Conservation (phyloP, 2,797 vertebrate genomes). For the Phyllotis vaccarum region DNA sequence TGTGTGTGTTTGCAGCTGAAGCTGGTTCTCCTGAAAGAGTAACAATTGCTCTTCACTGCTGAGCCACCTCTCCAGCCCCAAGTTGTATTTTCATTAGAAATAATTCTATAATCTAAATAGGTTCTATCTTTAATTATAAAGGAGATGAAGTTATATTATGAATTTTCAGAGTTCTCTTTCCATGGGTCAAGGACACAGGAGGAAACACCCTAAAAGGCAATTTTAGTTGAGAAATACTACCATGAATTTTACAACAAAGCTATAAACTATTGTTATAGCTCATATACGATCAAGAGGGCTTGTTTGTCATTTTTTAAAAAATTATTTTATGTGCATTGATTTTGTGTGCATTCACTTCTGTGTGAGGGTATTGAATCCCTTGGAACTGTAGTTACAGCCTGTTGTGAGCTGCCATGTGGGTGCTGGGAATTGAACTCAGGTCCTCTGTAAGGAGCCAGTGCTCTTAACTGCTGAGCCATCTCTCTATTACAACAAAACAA, state of each 20-base stretch:
- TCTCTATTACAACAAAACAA: conserved; percentile 13
- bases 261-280: neutral
- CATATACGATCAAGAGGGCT: neutral
- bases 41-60: neutral
- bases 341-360: neutral
- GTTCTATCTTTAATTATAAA: conserved; percentile 39
- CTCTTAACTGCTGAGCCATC: neutral
- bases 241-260: neutral
- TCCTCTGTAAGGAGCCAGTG: neutral
- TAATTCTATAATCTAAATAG: neutral
- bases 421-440: neutral
- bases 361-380: neutral
- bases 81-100: conserved; percentile 38
- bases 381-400: neutral
- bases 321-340: neutral
- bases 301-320: neutral
- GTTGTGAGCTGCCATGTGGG: neutral
- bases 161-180: neutral
- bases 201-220: neutral
- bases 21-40: neutral
- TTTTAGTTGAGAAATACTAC: neutral
- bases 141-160: neutral
- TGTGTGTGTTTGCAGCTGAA: too few species aligned
- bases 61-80: neutral
- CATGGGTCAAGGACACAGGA: neutral